These are phyloP conservation scores for Phocides pigmalion DNA, from an alignment of 1,140 invertebrate species.

Conservation along the genomic window DNA sequence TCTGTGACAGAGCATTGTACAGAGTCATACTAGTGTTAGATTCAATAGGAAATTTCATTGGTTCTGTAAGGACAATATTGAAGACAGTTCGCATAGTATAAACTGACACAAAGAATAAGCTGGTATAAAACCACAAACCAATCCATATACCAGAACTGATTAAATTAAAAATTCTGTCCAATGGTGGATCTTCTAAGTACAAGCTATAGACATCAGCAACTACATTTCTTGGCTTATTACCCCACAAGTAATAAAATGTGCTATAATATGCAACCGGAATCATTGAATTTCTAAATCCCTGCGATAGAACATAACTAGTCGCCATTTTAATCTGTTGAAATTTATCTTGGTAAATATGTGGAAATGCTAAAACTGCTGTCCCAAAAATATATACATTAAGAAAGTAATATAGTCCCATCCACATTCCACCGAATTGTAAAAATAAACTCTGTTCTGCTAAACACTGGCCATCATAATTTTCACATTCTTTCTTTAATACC, in stretches of 20 bases:
- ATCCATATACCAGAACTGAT: conserved; percentile 84
- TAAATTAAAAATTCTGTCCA: conserved; percentile 83
- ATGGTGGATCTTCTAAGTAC: conserved; percentile 80
- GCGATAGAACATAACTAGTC: conserved; percentile 83
- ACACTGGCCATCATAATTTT: conserved; percentile 66
- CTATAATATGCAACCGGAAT: conserved; percentile 86
- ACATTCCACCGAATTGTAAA: conserved; percentile 87
- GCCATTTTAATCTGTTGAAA: conserved; percentile 86
- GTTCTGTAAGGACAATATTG: conserved; percentile 88
- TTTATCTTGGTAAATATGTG: conserved; percentile 87
- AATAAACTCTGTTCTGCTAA: conserved; percentile 82
- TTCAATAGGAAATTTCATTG: conserved; percentile 85
- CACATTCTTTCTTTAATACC: conserved; percentile 76
- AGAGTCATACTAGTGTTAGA: conserved; percentile 66
- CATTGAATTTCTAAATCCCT: conserved; percentile 84
- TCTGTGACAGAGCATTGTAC: conserved; percentile 84
- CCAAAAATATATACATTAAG: conserved; percentile 82
- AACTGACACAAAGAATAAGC: conserved; percentile 87
- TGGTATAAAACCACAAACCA: conserved; percentile 87
- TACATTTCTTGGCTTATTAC: conserved; percentile 69
- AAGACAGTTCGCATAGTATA: conserved; percentile 88
- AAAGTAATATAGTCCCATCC: conserved; percentile 88
- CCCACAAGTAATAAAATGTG: conserved; percentile 85
- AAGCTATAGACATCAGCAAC: conserved; percentile 79
- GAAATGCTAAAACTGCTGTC: conserved; percentile 85